Percentiles rank a stretch among this genome's conserved stretches.
Conservation (phyloP, 2,113 vertebrate genomes). For the Sinocyclocheilus anophthalmus region DNA sequence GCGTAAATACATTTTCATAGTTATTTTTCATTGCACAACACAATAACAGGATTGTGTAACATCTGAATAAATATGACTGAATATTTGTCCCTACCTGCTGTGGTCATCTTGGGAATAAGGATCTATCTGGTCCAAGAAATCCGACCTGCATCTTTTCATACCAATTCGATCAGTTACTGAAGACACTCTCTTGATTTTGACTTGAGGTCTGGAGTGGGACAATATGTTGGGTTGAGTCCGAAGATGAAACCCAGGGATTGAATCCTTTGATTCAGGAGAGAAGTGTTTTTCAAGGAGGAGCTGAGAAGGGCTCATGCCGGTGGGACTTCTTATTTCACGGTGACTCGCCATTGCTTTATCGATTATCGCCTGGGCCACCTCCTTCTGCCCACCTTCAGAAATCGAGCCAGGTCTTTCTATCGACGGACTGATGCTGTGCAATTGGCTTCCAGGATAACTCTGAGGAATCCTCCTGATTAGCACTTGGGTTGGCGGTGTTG, state of each 20-base stretch:
- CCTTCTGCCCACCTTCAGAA: conserved; percentile 10
- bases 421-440: not conserved
- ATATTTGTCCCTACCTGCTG: conserved; percentile 53
- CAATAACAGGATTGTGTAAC: not conserved
- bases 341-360: conserved; percentile 68
- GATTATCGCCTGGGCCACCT: conserved; percentile 66
- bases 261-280: not conserved
- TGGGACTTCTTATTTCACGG: conserved; percentile 35
- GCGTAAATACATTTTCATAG: not conserved
- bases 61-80: not conserved
- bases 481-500: conserved; percentile 41
- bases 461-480: conserved; percentile 46
- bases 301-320: conserved; percentile 50
- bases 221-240: conserved; percentile 41
- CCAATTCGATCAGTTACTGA: conserved; percentile 59
- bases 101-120: conserved; percentile 56
- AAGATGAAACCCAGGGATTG: not conserved
- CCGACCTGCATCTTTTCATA: conserved; percentile 76
- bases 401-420: conserved; percentile 32
- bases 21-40: not conserved
- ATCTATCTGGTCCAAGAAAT: conserved; percentile 55
- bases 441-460: conserved; percentile 10
- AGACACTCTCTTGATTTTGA: conserved; percentile 73
- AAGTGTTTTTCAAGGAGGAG: conserved; percentile 57
- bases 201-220: conserved; percentile 58